Conservation (phyloP, 30 jellyfish, hydroid and myxozoan species). For the Aurelia sp. region DNA sequence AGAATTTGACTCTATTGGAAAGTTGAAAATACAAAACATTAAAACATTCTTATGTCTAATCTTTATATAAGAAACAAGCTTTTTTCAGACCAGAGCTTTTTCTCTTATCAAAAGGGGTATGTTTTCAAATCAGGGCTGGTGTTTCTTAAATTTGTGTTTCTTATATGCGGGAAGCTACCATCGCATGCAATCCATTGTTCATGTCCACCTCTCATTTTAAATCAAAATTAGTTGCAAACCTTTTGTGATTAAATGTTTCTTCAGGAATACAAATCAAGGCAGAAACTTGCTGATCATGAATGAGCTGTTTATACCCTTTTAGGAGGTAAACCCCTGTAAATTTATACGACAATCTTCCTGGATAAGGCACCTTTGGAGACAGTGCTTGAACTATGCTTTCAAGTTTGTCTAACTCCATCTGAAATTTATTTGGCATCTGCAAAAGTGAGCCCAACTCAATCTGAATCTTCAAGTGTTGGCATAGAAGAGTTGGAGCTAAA, state of each 20-base stretch:
- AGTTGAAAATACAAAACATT: no score
- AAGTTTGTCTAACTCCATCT: neutral
- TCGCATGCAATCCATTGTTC: no score
- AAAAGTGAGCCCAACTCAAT: neutral
- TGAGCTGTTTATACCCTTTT: neutral
- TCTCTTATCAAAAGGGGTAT: no score
- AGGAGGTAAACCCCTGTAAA: neutral
- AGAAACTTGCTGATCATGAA: neutral
- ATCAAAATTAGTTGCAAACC: neutral
- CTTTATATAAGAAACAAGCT: no score
- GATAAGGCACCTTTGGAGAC: neutral
- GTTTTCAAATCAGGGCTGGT: no score
- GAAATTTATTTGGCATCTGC: neutral
- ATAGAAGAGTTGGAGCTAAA: neutral
- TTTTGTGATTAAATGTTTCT: neutral
- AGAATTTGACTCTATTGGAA: no score
- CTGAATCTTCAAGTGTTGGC: neutral
- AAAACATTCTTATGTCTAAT: no score
- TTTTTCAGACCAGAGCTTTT: no score
- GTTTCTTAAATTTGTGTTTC: no score
- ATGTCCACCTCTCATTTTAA: neutral
- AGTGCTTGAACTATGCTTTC: neutral
- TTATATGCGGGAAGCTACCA: no score
- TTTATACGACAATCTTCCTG: neutral
- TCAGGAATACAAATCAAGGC: neutral